These are phyloP conservation scores for Cairina moschata DNA, from an alignment of 2,113 vertebrate genomes.

Conservation along the genomic window DNA sequence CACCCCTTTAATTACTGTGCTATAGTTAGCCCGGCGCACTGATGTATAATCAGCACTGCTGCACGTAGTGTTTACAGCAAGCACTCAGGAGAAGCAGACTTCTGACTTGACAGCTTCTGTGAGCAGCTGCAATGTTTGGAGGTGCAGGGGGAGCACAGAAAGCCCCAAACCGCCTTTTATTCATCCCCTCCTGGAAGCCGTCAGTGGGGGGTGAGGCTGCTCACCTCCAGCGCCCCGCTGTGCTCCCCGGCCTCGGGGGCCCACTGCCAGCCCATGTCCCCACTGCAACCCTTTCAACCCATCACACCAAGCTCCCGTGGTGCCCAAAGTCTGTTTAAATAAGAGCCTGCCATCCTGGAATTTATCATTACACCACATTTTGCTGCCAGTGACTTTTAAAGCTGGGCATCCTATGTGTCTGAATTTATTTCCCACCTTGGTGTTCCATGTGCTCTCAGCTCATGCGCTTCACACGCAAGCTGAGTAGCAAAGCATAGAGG, in stretches of 20 bases:
- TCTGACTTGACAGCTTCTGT: neutral
- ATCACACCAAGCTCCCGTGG: neutral
- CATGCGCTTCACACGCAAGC: neutral
- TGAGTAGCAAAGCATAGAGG: neutral
- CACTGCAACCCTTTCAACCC: neutral
- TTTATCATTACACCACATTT: neutral
- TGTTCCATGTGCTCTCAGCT: neutral
- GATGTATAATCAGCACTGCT: constrained; percentile 73
- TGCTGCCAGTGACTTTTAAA: neutral
- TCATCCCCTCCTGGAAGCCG: neutral
- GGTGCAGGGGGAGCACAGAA: neutral
- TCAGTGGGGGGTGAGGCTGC: neutral
- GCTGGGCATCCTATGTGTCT: neutral
- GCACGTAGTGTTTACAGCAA: constrained; percentile 33
- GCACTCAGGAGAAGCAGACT: constrained; percentile 32
- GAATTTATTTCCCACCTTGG: neutral
- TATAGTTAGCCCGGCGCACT: constrained; percentile 75
- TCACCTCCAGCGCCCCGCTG: rapidly evolving
- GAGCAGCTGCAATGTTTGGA: neutral
- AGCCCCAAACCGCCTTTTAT: neutral
- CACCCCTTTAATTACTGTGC: constrained; percentile 80
- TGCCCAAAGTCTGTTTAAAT: rapidly evolving
- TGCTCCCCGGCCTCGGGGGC: rapidly evolving
- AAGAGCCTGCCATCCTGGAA: neutral
- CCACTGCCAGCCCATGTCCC: rapidly evolving